These are phyloP conservation scores for Alca torda DNA, from an alignment of 2,797 vertebrate species.

Conservation along the genomic window DNA sequence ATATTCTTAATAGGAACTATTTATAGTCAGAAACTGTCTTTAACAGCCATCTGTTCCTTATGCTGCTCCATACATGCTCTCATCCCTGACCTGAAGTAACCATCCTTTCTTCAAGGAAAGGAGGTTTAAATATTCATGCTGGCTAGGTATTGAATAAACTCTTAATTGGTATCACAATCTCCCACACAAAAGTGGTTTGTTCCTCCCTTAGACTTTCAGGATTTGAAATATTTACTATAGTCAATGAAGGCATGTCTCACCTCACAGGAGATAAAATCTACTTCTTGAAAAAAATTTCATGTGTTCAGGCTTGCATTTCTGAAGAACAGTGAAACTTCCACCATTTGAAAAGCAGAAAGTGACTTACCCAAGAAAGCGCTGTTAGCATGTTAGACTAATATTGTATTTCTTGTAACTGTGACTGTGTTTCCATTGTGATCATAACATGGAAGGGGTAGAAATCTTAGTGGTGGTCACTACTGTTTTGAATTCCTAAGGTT, in stretches of 20 bases:
- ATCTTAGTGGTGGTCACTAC: neutral
- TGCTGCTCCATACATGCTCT: conserved; percentile 36
- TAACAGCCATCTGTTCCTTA: conserved; percentile 51
- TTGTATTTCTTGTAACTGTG: neutral
- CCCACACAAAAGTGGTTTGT: neutral
- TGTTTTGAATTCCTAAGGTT: neutral
- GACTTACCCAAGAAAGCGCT: neutral
- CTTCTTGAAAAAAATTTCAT: neutral
- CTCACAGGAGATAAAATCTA: neutral
- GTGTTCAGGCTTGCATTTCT: conserved; percentile 21
- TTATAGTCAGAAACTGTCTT: conserved; percentile 33
- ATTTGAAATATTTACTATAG: conserved; percentile 45
- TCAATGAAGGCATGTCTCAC: neutral
- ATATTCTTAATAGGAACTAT: conserved; percentile 11
- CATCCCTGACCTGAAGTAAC: conserved; percentile 43
- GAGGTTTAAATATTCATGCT: conserved; percentile 63
- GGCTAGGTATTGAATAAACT: conserved; percentile 30
- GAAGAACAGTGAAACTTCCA: neutral
- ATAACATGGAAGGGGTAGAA: neutral
- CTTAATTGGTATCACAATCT: conserved; percentile 20
- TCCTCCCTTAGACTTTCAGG: neutral
- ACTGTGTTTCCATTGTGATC: neutral
- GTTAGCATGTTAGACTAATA: neutral
- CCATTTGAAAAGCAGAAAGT: conserved; percentile 8
- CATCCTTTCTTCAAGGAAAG: conserved; percentile 52